Evolutionary conservation across 2,797 vertebrate species (phyloP).

Genomic region (Thunnus albacares): DNA sequence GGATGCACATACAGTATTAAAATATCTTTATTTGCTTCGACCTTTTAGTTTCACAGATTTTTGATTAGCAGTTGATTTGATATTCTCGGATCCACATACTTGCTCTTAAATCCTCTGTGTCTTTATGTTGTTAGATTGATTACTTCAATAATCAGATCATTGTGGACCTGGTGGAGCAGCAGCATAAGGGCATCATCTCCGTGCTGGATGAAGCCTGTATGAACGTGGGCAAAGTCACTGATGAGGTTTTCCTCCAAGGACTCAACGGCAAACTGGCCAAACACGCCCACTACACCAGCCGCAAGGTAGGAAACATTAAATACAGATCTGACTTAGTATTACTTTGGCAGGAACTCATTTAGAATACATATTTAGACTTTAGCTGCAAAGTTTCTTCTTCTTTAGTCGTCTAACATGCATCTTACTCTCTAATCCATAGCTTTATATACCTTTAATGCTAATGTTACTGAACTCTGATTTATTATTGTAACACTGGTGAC

Average conservation of each 20-base stretch:
- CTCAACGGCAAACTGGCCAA: slow-evolving; percentile 95
- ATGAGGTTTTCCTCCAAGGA: slow-evolving; percentile 96
- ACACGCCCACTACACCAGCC: slow-evolving; percentile 96
- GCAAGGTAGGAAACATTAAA: slow-evolving; percentile 89
- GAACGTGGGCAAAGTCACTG: slow-evolving; percentile 98
- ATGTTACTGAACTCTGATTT: too few species aligned
- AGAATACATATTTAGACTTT: not conserved
- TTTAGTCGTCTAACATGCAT: too few species aligned
- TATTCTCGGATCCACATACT: too few species aligned
- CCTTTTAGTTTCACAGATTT: too few species aligned
- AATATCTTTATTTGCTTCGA: not conserved
- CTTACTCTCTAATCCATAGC: too few species aligned
- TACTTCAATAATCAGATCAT: slow-evolving; percentile 99
- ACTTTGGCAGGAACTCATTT: not conserved
- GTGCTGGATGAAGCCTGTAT: slow-evolving; percentile 97
- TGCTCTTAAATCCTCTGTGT: not conserved
- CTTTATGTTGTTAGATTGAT: slow-evolving; percentile 89
- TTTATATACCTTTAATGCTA: too few species aligned
- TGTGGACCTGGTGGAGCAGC: slow-evolving; percentile 97
- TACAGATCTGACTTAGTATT: not conserved
- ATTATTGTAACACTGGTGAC: too few species aligned
- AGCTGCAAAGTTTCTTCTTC: too few species aligned
- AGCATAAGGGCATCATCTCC: slow-evolving; percentile 97
- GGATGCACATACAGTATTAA: not conserved
- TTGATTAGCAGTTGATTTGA: too few species aligned